Base-by-base conservation (phyloP, 2,113 vertebrate species). In the Otolemur garnettii region DNA sequence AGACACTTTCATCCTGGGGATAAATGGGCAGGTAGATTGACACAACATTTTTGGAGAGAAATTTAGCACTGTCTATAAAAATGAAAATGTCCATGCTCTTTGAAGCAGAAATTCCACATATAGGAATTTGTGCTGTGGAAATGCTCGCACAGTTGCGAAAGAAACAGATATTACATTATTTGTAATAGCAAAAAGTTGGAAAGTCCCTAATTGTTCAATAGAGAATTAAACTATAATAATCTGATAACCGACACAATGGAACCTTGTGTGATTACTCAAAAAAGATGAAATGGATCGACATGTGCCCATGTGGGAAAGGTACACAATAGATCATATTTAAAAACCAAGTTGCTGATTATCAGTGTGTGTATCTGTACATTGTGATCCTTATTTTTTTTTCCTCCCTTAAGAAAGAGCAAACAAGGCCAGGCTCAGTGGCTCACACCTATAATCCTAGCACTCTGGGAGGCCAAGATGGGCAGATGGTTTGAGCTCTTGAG, bases 111-210 rank as follows among this genome's bases (percentile, higher is more conserved):
- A 69, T 62, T 93, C 53, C 35, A 84, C 21, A 33, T n/a, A 55
- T 24, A 88, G 14, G 30, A 77, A 66, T 90, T 74, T 83, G 83
- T 83, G 45, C 35, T 79, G 24, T 90, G 50, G 57, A 87, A 87
- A 86, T 79, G 33, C 53, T 93, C 22, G 45, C 28, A 72, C 3
- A 87, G 21, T 6, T 81, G 53, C 80, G 19, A 68, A 50, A 74
- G 42, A 83, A 89, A 90, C 53, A 90, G 30, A 87, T 68, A 83
- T 66, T 33, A 66, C 22, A 66, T 75, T 87, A 57, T 72, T 80
- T 85, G 45, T 26, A 62, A 62, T 62, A 62, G 60, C 60, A 26
- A 62, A 71, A 95, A n/a, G 30, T 86, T 95, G 74, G 60, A 92
- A 72, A 28, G n/a, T 4, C 45, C 22, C 13, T 35, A 85, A 45